Percentiles rank a stretch among this genome's conserved stretches.
Conservation (phyloP, 2,797 vertebrate genomes). For the Dendrocincla fuliginosa region DNA sequence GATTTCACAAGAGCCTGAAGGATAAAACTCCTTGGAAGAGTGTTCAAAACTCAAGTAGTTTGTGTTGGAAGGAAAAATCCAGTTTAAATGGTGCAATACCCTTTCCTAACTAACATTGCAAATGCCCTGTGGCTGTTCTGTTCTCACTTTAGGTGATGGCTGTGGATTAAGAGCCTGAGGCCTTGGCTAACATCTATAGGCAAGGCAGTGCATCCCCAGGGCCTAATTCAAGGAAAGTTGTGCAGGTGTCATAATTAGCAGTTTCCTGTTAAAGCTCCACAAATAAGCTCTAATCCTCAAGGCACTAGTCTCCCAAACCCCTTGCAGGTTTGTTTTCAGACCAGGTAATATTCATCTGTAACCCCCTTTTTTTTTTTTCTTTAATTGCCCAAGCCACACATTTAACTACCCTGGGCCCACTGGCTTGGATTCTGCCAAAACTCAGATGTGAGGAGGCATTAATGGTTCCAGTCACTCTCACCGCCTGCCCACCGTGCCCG, state of each 20-base stretch:
- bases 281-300: slow-evolving; percentile 71
- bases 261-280: slow-evolving; percentile 69
- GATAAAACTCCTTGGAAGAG: background rate
- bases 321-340: slow-evolving; percentile 70
- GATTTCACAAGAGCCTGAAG: background rate
- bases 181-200: slow-evolving; percentile 43
- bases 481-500: background rate
- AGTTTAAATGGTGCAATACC: background rate
- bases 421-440: slow-evolving; percentile 49
- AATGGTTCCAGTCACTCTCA: slow-evolving; percentile 33
- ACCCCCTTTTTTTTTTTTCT: background rate
- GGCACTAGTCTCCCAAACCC: slow-evolving; percentile 59
- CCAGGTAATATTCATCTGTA: slow-evolving; percentile 70
- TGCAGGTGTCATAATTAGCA: slow-evolving; percentile 78
- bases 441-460: slow-evolving; percentile 47
- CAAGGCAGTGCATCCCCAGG: slow-evolving; percentile 49
- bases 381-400: slow-evolving; percentile 63
- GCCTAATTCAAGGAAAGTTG: slow-evolving; percentile 55
- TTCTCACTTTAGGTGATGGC: slow-evolving; percentile 2
- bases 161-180: slow-evolving; percentile 5
- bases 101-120: slow-evolving; percentile 32
- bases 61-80: slow-evolving; percentile 1
- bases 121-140: slow-evolving; percentile 14
- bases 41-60: background rate
- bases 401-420: slow-evolving; percentile 60